A percentile compares a stretch with the other conserved stretches of the same genome.
phyloP scores from a whole-genome alignment of 2,888 invertebrate genomes.

The Hemithea aestivaria region DNA sequence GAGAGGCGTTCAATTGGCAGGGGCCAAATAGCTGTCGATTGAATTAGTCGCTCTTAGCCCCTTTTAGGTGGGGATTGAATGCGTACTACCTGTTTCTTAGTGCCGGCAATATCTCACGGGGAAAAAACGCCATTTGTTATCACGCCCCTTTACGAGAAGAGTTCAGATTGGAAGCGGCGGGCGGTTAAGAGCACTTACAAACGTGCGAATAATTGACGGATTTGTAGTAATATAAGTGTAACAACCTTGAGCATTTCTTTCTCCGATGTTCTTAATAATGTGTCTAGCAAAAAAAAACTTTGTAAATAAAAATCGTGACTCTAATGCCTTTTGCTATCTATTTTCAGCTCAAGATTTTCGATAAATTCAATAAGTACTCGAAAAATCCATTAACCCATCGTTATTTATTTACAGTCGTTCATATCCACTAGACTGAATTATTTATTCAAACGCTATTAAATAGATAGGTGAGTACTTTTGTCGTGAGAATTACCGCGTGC shows the following conservation, averaged over 20 bases:
- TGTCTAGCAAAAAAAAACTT: too few relatives aligned
- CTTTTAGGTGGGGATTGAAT: constrained; percentile 16
- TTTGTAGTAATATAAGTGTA: too few relatives aligned
- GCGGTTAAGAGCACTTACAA: constrained; percentile 6
- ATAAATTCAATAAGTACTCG: constrained; percentile 12
- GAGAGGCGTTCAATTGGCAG: constrained; percentile 19
- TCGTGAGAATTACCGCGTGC: constrained; percentile 34
- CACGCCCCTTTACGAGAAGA: constrained; percentile 11
- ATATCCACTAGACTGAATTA: constrained; percentile 9
- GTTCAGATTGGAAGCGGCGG: constrained; percentile 13
- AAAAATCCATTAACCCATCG: constrained; percentile 11
- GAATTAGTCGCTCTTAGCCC: constrained; percentile 22
- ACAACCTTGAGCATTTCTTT: too few relatives aligned
- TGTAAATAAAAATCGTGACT: too few relatives aligned
- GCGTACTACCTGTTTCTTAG: constrained; percentile 26
- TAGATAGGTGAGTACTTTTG: not conserved
- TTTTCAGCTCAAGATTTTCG: too few relatives aligned
- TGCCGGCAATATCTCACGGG: constrained; percentile 21
- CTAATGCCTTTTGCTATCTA: too few relatives aligned
- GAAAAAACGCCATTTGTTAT: constrained; percentile 25
- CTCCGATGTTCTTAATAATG: too few relatives aligned
- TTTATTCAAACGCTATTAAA: constrained; percentile 14
- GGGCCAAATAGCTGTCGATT: constrained; percentile 12
- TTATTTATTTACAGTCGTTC: constrained; percentile 11
- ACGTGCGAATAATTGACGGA: not conserved